These are phyloP conservation scores for Brevimyrus niger DNA, from an alignment of 2,113 vertebrate species.

Conservation along the genomic window DNA sequence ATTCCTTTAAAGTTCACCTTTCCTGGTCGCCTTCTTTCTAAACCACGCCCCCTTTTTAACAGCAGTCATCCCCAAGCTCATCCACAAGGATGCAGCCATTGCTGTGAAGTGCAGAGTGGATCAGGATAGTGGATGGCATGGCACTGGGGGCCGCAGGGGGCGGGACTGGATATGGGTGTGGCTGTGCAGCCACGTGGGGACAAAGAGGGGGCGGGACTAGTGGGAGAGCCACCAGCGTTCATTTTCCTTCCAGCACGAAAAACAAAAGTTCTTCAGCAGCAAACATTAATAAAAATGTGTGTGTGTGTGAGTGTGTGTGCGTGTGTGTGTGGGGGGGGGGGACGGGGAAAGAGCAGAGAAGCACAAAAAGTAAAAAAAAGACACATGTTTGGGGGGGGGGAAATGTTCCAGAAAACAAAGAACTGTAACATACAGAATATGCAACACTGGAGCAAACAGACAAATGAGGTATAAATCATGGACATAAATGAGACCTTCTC, in stretches of 20 bases:
- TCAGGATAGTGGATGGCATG: background rate
- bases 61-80: background rate
- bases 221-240: background rate
- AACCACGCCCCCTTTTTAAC: background rate
- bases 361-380: slow-evolving; percentile 3
- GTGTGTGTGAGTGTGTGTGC: no score
- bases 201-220: background rate
- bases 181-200: background rate
- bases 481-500: background rate
- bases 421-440: background rate
- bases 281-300: slow-evolving; percentile 14
- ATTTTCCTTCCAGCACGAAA: background rate
- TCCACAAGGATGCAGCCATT: background rate
- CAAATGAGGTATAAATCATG: slow-evolving; percentile 25
- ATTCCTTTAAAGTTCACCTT: background rate
- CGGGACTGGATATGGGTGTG: background rate
- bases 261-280: background rate
- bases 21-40: background rate
- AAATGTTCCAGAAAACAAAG: background rate
- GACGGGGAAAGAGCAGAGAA: background rate
- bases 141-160: background rate
- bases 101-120: background rate
- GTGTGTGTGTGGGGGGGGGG: no score
- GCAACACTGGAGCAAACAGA: background rate
- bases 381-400: background rate